phyloP scores from a whole-genome alignment of 2,888 invertebrate species.

The Psylliodes chrysocephalus region DNA sequence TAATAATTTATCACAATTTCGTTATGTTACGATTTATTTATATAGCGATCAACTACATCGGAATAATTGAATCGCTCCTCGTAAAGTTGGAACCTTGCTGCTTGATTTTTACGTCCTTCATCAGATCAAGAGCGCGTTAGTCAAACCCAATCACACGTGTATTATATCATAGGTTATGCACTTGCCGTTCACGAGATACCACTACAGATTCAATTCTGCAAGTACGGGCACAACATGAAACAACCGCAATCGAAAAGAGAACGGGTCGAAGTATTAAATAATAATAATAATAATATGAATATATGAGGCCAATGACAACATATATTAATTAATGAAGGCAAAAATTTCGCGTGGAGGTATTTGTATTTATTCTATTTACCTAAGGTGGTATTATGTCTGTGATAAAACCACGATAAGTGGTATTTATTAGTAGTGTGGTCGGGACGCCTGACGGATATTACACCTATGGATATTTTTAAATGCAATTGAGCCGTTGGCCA shows the following conservation, averaged over 20 bases:
- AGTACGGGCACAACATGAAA: neutral
- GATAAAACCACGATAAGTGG: neutral
- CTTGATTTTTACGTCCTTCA: conserved; percentile 7
- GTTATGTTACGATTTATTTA: too few species aligned
- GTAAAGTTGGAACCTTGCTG: conserved; percentile 3
- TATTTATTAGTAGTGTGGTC: neutral
- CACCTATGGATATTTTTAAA: too few species aligned
- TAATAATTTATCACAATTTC: too few species aligned
- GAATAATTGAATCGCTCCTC: neutral
- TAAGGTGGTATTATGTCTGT: neutral
- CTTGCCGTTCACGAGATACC: conserved; percentile 10
- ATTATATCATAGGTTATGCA: conserved; percentile 18
- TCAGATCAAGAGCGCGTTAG: conserved; percentile 2
- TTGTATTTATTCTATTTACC: too few species aligned
- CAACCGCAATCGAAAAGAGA: conserved; percentile 11
- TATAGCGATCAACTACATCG: too few species aligned
- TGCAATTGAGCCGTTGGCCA: too few species aligned
- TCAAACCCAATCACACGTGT: conserved; percentile 1
- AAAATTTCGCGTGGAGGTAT: too few species aligned
- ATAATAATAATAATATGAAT: conserved; percentile 16
- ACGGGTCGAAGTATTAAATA: conserved; percentile 11
- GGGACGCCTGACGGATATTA: too few species aligned
- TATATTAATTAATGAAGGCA: conserved; percentile 1
- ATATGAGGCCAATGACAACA: conserved; percentile 14
- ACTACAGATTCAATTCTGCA: neutral